These are phyloP conservation scores for Pao palembangensis DNA, from an alignment of 2,113 vertebrate species.

Conservation along the genomic window DNA sequence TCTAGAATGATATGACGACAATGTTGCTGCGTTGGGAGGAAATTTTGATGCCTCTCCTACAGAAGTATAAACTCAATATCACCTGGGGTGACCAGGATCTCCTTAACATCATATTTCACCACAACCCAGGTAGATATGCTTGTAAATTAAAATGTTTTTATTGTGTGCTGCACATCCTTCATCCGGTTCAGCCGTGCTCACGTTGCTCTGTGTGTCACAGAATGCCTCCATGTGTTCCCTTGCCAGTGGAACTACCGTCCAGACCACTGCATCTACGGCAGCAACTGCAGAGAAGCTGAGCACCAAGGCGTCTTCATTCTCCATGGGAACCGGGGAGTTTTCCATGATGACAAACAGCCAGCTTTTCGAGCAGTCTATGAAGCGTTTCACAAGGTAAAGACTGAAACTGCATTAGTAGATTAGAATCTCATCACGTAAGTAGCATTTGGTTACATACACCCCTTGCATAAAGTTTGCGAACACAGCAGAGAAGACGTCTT, in stretches of 20 bases:
- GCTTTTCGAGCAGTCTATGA: conserved; percentile 91
- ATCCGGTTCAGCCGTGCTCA: neutral
- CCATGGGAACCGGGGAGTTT: conserved; percentile 96
- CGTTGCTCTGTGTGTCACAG: conserved; percentile 61
- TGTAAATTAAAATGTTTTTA: neutral
- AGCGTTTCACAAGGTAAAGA: conserved; percentile 83
- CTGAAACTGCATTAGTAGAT: neutral
- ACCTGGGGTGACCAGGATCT: conserved; percentile 98
- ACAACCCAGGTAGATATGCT: conserved; percentile 86
- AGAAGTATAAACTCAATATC: conserved; percentile 97
- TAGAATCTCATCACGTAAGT: too few relatives aligned
- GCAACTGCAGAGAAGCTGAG: conserved; percentile 89
- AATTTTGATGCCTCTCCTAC: conserved; percentile 90
- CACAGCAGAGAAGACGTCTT: neutral
- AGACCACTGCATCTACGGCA: conserved; percentile 97
- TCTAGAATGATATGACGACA: conserved; percentile 89
- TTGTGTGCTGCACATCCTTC: neutral
- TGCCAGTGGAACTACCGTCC: conserved; percentile 98
- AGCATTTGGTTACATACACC: neutral
- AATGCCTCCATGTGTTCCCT: conserved; percentile 89
- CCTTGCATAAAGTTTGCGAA: neutral
- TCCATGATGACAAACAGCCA: conserved; percentile 93
- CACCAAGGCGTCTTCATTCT: conserved; percentile 90
- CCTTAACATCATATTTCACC: conserved; percentile 93
- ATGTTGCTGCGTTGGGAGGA: conserved; percentile 84